A percentile compares a stretch with the other conserved stretches of the same genome.
These are phyloP conservation scores for Apodemus agrarius DNA, from an alignment of 2,797 vertebrate genomes.

Conservation along the genomic window DNA sequence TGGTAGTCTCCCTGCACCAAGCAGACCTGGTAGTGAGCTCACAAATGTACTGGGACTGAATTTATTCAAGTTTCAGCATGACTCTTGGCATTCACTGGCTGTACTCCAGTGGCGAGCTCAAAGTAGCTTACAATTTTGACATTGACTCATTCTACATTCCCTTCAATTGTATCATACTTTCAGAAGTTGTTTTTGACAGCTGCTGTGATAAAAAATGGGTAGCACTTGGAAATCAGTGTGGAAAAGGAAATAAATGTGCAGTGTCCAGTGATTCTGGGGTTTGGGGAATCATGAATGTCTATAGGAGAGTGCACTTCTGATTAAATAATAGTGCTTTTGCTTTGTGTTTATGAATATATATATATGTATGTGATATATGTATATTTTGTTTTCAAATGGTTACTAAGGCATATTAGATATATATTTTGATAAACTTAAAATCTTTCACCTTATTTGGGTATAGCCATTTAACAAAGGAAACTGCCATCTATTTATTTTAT, in stretches of 20 bases:
- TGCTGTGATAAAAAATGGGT: background rate
- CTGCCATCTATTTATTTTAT: background rate
- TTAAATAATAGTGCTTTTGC: background rate
- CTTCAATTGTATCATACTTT: conserved; percentile 23
- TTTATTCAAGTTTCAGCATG: background rate
- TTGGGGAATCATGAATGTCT: background rate
- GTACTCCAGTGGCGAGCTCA: background rate
- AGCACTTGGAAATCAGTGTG: background rate
- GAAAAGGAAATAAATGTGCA: background rate
- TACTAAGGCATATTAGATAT: background rate
- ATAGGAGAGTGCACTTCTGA: background rate
- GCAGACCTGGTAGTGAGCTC: background rate
- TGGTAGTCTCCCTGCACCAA: background rate
- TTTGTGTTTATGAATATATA: background rate
- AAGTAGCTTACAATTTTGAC: background rate
- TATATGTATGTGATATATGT: background rate
- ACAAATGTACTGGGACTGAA: background rate
- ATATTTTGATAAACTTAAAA: background rate
- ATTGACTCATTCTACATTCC: background rate
- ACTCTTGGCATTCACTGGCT: background rate
- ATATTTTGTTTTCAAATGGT: background rate
- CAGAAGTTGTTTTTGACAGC: background rate
- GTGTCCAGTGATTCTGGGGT: background rate
- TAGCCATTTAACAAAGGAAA: conserved; percentile 1
- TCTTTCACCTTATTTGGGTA: background rate